These are phyloP conservation scores for Acanthis flammea DNA, from an alignment of 2,797 vertebrate genomes.

Conservation along the genomic window DNA sequence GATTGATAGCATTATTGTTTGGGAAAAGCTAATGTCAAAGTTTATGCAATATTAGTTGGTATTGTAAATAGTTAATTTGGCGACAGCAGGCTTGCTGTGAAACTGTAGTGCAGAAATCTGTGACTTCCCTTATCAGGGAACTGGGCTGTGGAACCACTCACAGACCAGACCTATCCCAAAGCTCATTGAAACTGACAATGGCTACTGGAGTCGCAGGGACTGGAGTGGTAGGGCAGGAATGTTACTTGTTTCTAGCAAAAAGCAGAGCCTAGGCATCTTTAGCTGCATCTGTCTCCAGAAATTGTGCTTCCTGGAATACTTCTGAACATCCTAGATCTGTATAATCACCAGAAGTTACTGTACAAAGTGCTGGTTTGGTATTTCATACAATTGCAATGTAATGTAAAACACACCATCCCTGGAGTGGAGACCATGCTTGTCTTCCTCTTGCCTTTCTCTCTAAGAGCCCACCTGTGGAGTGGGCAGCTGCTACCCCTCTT, in stretches of 20 bases:
- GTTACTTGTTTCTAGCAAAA: not conserved
- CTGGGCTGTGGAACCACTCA: not conserved
- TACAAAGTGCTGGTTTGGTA: not conserved
- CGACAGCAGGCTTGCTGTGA: not conserved
- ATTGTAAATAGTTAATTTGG: not conserved
- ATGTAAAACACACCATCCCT: not conserved
- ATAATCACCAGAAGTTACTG: not conserved
- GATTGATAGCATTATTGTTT: not conserved
- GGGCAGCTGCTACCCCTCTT: not conserved
- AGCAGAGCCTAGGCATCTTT: not conserved
- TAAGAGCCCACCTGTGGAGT: not conserved
- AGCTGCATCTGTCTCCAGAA: not conserved
- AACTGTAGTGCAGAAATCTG: not conserved
- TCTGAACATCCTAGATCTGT: not conserved
- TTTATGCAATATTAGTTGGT: not conserved
- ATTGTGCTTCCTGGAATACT: not conserved
- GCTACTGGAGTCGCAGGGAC: rapidly evolving
- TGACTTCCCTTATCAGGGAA: not conserved
- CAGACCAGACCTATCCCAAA: not conserved
- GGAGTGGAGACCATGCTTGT: not conserved
- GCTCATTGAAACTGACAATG: rapidly evolving
- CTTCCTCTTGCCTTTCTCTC: not conserved
- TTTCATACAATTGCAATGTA: not conserved
- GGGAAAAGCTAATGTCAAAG: not conserved
- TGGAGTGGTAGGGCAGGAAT: not conserved